Evolutionary conservation across 2,113 vertebrate species (phyloP).

Genomic region (Phyllopteryx taeniolatus): DNA sequence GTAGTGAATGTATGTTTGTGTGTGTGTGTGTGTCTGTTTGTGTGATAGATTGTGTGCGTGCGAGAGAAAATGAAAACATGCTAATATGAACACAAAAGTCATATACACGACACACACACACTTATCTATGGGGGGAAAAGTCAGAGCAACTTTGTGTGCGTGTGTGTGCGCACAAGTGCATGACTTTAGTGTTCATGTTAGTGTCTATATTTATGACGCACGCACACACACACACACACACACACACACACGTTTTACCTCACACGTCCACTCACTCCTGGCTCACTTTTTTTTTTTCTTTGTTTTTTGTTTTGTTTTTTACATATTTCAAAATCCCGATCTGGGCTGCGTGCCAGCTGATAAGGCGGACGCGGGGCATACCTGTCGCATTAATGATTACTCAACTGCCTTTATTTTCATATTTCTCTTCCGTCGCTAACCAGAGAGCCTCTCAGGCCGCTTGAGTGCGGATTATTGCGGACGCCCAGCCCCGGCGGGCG

Average conservation of each 20-base stretch:
- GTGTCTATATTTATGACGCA: background rate
- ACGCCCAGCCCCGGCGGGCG: slow-evolving; percentile 4
- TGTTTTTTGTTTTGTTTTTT: slow-evolving; percentile 20
- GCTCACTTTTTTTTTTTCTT: too few relatives aligned
- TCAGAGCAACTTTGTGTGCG: too few relatives aligned
- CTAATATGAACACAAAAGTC: background rate
- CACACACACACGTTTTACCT: background rate
- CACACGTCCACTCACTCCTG: too few relatives aligned
- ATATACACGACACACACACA: background rate
- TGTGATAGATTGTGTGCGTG: too few relatives aligned
- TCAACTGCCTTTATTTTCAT: slow-evolving; percentile 53
- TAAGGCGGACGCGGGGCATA: slow-evolving; percentile 59
- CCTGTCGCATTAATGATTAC: slow-evolving; percentile 71
- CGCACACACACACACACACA: background rate
- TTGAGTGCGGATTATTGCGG: background rate
- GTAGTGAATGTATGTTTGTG: too few relatives aligned
- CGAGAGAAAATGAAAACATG: background rate
- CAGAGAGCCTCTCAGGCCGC: background rate
- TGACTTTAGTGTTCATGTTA: too few relatives aligned
- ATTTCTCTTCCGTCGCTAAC: background rate
- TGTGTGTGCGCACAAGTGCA: too few relatives aligned
- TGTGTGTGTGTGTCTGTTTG: too few relatives aligned
- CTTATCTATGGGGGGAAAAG: too few relatives aligned
- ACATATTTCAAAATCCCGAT: slow-evolving; percentile 44
- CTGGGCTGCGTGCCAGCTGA: slow-evolving; percentile 56